Conservation (phyloP, 2,888 invertebrate genomes). For the Nymphalis c-album region DNA sequence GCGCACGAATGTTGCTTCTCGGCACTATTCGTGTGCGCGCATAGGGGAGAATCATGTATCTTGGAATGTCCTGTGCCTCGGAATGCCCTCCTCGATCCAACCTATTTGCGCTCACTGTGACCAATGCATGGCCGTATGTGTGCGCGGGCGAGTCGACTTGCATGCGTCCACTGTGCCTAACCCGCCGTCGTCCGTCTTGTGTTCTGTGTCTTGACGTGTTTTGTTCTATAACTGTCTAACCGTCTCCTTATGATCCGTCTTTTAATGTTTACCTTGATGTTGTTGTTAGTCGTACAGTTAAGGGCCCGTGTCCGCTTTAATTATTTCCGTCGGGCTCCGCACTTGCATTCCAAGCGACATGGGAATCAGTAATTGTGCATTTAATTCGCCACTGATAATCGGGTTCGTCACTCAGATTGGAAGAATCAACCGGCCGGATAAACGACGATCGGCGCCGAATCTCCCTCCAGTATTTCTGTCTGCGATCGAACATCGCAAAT, state of each 20-base stretch:
- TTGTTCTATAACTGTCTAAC: slow-evolving; percentile 73
- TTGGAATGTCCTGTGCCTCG: slow-evolving; percentile 83
- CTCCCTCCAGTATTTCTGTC: slow-evolving; percentile 39
- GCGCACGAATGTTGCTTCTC: slow-evolving; percentile 59
- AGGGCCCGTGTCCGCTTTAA: slow-evolving; percentile 57
- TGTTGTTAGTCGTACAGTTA: slow-evolving; percentile 58
- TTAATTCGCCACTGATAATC: slow-evolving; percentile 59
- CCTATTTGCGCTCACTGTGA: slow-evolving; percentile 71
- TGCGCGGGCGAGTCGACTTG: slow-evolving; percentile 68
- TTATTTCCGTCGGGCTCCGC: slow-evolving; percentile 65
- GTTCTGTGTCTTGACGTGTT: slow-evolving; percentile 80
- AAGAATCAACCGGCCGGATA: slow-evolving; percentile 39
- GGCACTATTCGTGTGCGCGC: slow-evolving; percentile 69
- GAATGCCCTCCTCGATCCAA: slow-evolving; percentile 81
- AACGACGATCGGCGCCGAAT: slow-evolving; percentile 38
- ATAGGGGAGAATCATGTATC: slow-evolving; percentile 82
- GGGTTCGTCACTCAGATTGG: slow-evolving; percentile 50
- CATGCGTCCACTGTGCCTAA: slow-evolving; percentile 66
- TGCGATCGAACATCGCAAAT: slow-evolving; percentile 55
- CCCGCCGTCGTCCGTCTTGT: slow-evolving; percentile 70
- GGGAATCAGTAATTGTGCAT: slow-evolving; percentile 68
- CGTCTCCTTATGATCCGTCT: slow-evolving; percentile 60
- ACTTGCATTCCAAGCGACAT: slow-evolving; percentile 82
- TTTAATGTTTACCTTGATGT: slow-evolving; percentile 66
- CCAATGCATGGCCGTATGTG: slow-evolving; percentile 75